Conservation (phyloP, 1,140 invertebrate genomes). For the Bombyx mandarina region DNA sequence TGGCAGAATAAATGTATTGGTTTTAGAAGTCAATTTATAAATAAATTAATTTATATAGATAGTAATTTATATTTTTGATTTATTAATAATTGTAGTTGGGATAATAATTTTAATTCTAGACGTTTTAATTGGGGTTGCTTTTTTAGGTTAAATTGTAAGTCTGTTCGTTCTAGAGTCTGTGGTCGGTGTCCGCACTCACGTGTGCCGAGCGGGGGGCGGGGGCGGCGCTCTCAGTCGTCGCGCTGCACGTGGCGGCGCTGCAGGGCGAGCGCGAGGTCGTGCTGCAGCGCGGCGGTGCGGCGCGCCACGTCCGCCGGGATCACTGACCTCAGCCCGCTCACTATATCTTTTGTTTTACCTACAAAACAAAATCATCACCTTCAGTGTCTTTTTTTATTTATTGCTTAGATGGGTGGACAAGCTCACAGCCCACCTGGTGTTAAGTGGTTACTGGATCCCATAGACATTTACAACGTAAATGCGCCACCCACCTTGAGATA, state of each 20-base stretch:
- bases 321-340: conserved; percentile 95
- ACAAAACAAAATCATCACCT: conserved; percentile 7
- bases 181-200: neutral
- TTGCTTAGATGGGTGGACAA: too few relatives aligned
- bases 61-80: conserved; percentile 64
- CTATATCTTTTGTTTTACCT: conserved; percentile 97
- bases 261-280: conserved; percentile 88
- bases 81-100: conserved; percentile 57
- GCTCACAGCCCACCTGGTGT: too few relatives aligned
- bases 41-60: conserved; percentile 62
- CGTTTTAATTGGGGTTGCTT: conserved; percentile 74
- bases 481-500: too few relatives aligned
- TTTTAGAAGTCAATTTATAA: conserved; percentile 72
- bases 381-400: too few relatives aligned
- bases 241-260: conserved; percentile 80
- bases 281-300: conserved; percentile 86
- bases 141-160: conserved; percentile 78
- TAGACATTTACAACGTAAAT: too few relatives aligned
- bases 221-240: conserved; percentile 64
- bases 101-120: conserved; percentile 68
- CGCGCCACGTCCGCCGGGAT: conserved; percentile 87
- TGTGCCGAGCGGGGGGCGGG: neutral
- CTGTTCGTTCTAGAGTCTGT: too few relatives aligned
- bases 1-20: conserved; percentile 74
- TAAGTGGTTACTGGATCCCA: too few relatives aligned